These are phyloP conservation scores for Belonocnema kinseyi DNA, from an alignment of 1,140 invertebrate genomes.

Conservation along the genomic window DNA sequence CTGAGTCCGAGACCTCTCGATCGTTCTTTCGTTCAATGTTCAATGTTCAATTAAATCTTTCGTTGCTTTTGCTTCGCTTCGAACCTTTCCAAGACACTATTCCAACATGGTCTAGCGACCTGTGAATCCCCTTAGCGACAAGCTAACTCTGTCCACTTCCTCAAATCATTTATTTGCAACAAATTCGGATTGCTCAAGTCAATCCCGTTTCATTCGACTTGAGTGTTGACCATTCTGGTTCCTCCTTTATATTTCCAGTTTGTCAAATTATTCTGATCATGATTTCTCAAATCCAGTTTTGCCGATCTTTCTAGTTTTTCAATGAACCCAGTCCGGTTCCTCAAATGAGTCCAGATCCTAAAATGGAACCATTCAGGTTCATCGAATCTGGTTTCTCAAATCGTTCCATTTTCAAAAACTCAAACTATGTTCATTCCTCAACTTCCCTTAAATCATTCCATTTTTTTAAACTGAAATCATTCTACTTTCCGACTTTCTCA, in stretches of 20 bases:
- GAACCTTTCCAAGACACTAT: conserved; percentile 16
- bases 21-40: conserved; percentile 1
- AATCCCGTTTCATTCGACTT: conserved; percentile 13
- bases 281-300: not conserved
- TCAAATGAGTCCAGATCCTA: too few species aligned
- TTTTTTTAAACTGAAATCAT: too few species aligned
- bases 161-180: conserved; percentile 22
- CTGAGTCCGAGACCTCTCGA: not conserved
- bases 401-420: too few species aligned
- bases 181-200: conserved; percentile 6
- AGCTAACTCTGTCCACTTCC: conserved; percentile 17
- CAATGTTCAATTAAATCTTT: too few species aligned
- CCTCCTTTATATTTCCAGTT: not conserved
- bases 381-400: too few species aligned
- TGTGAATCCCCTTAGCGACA: conserved; percentile 27
- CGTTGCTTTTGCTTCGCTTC: conserved; percentile 32
- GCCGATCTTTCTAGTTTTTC: too few species aligned
- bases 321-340: too few species aligned
- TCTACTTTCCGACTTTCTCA: too few species aligned
- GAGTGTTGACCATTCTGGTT: conserved; percentile 9
- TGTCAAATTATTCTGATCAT: conserved; percentile 6
- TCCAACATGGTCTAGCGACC: conserved; percentile 35
- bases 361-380: too few species aligned
- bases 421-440: too few species aligned
- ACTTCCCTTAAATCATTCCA: too few species aligned